Evolutionary conservation across 2,113 vertebrate species (phyloP).

Genomic region (Salminus brasiliensis): DNA sequence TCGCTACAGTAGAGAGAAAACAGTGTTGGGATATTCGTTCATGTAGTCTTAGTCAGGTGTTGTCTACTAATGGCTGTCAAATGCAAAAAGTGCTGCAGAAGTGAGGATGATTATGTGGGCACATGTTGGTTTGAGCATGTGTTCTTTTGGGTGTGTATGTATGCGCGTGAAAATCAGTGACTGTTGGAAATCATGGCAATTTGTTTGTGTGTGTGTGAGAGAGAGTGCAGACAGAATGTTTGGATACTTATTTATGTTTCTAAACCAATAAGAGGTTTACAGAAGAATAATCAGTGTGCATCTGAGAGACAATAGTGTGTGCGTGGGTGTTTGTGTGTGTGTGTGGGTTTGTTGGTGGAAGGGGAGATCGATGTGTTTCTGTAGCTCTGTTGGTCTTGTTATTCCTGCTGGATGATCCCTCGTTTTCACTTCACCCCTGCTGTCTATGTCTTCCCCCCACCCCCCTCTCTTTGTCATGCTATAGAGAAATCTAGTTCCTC

Average conservation of each 20-base stretch:
- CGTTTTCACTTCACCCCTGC: conserved; percentile 63
- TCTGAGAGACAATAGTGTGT: neutral
- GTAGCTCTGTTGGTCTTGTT: conserved; percentile 72
- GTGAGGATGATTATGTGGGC: conserved; percentile 8
- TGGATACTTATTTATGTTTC: neutral
- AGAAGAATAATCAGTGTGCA: neutral
- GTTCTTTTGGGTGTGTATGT: neutral
- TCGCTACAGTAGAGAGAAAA: neutral
- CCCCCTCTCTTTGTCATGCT: conserved; percentile 68
- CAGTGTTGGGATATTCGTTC: neutral
- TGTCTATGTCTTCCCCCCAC: conserved; percentile 73
- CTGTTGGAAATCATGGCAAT: neutral
- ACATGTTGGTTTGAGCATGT: neutral
- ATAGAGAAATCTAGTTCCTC: conserved; percentile 52
- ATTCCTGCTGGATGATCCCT: conserved; percentile 71
- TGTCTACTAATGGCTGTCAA: neutral
- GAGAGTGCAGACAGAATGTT: neutral
- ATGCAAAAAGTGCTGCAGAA: neutral
- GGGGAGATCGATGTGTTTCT: conserved; percentile 8
- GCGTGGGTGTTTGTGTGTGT: conserved; percentile 7
- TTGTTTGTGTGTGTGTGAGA: conserved; percentile 3
- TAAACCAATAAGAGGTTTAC: neutral
- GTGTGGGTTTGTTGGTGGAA: neutral
- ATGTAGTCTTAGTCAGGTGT: neutral
- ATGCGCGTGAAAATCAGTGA: too few species aligned